A percentile compares a stretch with the other conserved stretches of the same genome.
Evolutionary conservation across 2,113 vertebrate genomes (phyloP).

Genomic region (human (Homo sapiens)): GRCh38 chr4:46616501-46617000

Average conservation of each 20-base stretch:
- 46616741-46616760: neutral
- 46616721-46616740: neutral
- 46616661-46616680: neutral
- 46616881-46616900: neutral
- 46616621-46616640: too few species aligned
- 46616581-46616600: too few species aligned
- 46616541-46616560: neutral
- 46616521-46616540: neutral
- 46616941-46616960: neutral
- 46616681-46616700: neutral
- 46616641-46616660: neutral
- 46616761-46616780: neutral
- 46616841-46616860: neutral
- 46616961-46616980: neutral
- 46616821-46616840: neutral
- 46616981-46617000: neutral
- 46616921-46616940: neutral
- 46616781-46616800: neutral
- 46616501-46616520: neutral
- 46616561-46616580: neutral
- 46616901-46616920: neutral
- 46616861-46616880: neutral
- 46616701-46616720: neutral
- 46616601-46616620: too few species aligned
- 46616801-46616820: neutral